Conservation (phyloP, 1,140 invertebrate genomes). For the Drosophila paulistorum region DNA sequence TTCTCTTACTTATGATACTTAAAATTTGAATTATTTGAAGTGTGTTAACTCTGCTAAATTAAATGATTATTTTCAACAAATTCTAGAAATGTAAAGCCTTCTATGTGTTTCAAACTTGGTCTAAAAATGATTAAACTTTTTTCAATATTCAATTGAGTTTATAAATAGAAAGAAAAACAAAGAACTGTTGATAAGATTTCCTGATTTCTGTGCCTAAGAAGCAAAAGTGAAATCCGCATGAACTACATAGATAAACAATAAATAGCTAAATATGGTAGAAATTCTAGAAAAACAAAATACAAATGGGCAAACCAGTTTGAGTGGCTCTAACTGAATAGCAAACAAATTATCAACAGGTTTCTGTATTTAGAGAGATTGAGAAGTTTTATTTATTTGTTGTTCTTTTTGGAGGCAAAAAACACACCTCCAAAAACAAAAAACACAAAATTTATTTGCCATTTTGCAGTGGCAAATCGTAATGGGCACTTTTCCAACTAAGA, state of each 20-base stretch:
- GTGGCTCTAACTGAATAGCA: constrained; percentile 26
- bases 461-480: not conserved
- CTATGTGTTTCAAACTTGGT: not conserved
- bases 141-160: not conserved
- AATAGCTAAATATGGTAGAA: not conserved
- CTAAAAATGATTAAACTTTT: not conserved
- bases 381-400: too few relatives aligned
- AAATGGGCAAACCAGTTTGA: constrained; percentile 36
- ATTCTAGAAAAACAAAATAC: constrained; percentile 10
- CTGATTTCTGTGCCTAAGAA: not conserved
- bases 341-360: constrained; percentile 51
- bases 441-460: constrained; percentile 12
- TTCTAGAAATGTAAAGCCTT: not conserved
- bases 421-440: constrained; percentile 59
- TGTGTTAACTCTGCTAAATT: too few relatives aligned
- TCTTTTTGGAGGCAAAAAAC: constrained; percentile 13
- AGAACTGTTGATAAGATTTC: constrained; percentile 13
- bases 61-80: too few relatives aligned
- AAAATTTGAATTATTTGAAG: too few relatives aligned
- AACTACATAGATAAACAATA: not conserved
- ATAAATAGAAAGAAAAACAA: not conserved
- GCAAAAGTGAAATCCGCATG: not conserved
- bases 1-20: too few relatives aligned
- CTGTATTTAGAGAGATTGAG: not conserved
- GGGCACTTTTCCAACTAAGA: constrained; percentile 45